Base-by-base conservation (phyloP, 1,140 invertebrate species). In the Conus betulinus region DNA sequence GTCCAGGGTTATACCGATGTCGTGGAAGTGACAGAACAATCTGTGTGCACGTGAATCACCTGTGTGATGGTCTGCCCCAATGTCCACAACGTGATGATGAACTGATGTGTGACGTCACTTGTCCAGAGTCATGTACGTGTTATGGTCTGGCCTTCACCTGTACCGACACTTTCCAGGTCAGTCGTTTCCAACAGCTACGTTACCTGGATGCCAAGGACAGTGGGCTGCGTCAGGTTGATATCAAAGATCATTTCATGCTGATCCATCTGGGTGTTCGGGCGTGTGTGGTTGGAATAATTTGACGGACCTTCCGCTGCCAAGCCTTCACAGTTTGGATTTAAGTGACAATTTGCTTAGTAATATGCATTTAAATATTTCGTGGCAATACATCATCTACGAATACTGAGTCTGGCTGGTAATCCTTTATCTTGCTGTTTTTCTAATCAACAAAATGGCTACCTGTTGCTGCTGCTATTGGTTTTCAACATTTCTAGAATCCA, bases 51-150 rank as follows among this genome's bases (percentile, higher is more conserved):
- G 55, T 23, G 53, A 60, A 63, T 25, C 83, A 84, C 25, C 11
- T 63, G 53, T 84, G 83, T 60, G 83, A 84, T 25, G 23, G 55
- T 5, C 20, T 27, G n/a, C 53, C 55, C 51, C 55, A 89, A 51
- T 89, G 88, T 85, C 88, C 88, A 3, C 5, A 89, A 3, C 84
- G 81, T 63, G 88, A 89, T 57, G 88, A 89, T 52, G 88, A 89
- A 55, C 23, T 87, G 11, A 17, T 89, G 67, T 89, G 88, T 84
- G 60, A 89, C 60, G 55, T 83, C n/a, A 89, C 88, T 7, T 89
- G 85, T 60, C 85, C 88, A 10, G 39, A 87, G 0, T 81, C 67
- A 20, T 89, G 88, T 57, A 27, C 39, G 11, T 87, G 88, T n/a
- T 15, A 60, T 51, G 85, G 78, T 57, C 52, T 67, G 52, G 84